These are phyloP conservation scores for Boleophthalmus pectinirostris DNA, from an alignment of 2,113 vertebrate genomes.

Conservation along the genomic window DNA sequence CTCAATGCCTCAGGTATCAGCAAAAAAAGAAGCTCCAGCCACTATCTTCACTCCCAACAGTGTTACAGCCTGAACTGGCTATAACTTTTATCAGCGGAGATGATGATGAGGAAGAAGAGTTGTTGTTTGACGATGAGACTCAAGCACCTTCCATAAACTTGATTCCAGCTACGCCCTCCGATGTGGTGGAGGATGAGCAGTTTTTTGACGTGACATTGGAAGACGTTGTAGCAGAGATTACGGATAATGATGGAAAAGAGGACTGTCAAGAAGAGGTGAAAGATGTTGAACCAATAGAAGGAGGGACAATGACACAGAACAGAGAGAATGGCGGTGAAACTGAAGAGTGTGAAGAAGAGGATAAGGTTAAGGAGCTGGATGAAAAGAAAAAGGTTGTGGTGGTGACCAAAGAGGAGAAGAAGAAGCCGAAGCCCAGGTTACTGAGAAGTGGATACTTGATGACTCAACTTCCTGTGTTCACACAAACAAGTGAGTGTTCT, in stretches of 20 bases:
- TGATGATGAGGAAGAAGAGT: conserved; percentile 36
- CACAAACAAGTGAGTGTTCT: conserved; percentile 68
- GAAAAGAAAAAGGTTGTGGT: conserved; percentile 17
- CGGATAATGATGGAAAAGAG: conserved; percentile 49
- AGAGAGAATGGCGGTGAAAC: background rate
- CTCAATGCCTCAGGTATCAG: conserved; percentile 37
- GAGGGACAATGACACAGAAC: conserved; percentile 5
- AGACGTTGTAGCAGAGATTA: conserved; percentile 45
- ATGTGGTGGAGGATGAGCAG: conserved; percentile 63
- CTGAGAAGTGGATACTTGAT: conserved; percentile 56
- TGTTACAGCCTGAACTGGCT: conserved; percentile 12
- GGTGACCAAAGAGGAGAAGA: conserved; percentile 30
- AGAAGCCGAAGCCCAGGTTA: conserved; percentile 37
- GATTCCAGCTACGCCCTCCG: conserved; percentile 78
- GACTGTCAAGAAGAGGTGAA: conserved; percentile 34
- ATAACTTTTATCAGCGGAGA: conserved; percentile 18
- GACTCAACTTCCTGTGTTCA: conserved; percentile 55
- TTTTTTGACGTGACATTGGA: conserved; percentile 75
- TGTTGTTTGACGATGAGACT: conserved; percentile 31
- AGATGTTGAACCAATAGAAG: conserved; percentile 8
- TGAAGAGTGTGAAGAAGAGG: conserved; percentile 14
- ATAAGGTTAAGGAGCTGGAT: background rate
- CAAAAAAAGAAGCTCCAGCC: conserved; percentile 62
- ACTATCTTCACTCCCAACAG: conserved; percentile 63
- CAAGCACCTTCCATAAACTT: conserved; percentile 72